These are phyloP conservation scores for Sinocyclocheilus maitianheensis DNA, from an alignment of 2,113 vertebrate genomes.

Conservation along the genomic window DNA sequence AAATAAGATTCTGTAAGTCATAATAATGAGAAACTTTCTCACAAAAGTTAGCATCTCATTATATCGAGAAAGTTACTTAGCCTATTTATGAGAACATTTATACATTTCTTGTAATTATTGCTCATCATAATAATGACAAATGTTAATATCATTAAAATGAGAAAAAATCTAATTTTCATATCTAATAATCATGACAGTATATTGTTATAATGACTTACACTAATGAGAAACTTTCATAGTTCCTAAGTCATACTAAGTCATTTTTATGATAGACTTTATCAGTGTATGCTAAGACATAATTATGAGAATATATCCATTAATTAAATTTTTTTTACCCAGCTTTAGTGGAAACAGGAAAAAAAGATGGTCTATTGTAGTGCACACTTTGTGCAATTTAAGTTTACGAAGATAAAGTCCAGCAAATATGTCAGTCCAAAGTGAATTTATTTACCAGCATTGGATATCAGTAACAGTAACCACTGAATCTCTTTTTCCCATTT, in stretches of 20 bases:
- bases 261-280: background rate
- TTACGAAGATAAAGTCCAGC: background rate
- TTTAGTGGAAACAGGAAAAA: background rate
- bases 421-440: background rate
- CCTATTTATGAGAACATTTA: too few relatives aligned
- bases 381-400: background rate
- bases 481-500: background rate
- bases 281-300: too few relatives aligned
- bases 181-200: too few relatives aligned
- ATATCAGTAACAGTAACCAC: slow-evolving; percentile 11
- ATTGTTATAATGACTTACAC: background rate
- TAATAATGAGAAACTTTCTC: background rate
- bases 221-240: background rate
- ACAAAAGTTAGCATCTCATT: background rate
- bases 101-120: too few relatives aligned
- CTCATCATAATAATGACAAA: too few relatives aligned
- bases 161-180: background rate
- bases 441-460: slow-evolving; percentile 38
- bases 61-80: background rate
- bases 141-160: background rate
- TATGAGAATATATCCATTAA: too few relatives aligned
- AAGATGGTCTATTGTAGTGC: background rate
- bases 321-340: background rate
- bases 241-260: background rate
- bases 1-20: background rate